These are phyloP conservation scores for Iphiclides podalirius DNA, from an alignment of 2,888 invertebrate species.

Conservation along the genomic window DNA sequence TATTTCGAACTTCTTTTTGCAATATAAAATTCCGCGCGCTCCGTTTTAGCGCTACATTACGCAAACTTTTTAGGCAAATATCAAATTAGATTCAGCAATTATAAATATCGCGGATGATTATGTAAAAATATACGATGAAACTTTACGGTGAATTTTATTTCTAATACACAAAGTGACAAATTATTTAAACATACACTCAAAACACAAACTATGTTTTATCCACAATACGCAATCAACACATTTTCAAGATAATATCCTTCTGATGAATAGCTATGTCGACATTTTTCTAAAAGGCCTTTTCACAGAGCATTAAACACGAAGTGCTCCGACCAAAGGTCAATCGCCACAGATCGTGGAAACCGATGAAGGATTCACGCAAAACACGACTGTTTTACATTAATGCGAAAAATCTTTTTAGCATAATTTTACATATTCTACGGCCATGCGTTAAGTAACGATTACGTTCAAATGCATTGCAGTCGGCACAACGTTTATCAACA, in stretches of 20 bases:
- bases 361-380: slow-evolving; percentile 19
- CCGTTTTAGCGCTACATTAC: neutral
- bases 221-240: slow-evolving; percentile 12
- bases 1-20: neutral
- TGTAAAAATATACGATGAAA: neutral
- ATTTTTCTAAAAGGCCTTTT: slow-evolving; percentile 14
- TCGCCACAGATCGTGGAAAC: slow-evolving; percentile 27
- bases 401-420: neutral
- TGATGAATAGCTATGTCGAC: slow-evolving; percentile 12
- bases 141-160: neutral
- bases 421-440: neutral
- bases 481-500: slow-evolving; percentile 19
- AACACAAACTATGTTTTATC: too few relatives aligned
- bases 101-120: neutral
- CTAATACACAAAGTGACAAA: neutral
- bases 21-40: neutral
- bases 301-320: slow-evolving; percentile 28
- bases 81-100: neutral
- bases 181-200: too few relatives aligned
- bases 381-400: slow-evolving; percentile 1
- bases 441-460: slow-evolving; percentile 3
- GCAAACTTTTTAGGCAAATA: neutral
- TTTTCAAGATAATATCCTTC: slow-evolving; percentile 18
- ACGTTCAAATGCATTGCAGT: slow-evolving; percentile 4
- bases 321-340: slow-evolving; percentile 34